Conservation (phyloP, 2,797 vertebrate species). For the Urophycis tenuis region DNA sequence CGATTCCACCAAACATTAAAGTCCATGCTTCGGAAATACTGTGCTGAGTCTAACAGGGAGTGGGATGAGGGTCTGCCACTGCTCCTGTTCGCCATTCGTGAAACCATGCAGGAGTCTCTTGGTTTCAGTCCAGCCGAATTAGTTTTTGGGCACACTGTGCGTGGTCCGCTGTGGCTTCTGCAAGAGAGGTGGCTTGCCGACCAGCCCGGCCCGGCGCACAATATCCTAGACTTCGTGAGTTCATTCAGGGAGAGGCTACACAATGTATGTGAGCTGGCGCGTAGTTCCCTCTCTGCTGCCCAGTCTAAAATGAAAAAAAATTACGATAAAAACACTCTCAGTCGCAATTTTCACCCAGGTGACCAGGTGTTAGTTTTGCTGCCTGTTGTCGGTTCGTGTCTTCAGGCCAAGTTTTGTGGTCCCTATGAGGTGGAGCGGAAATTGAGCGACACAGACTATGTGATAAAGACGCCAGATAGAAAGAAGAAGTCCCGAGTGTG, state of each 20-base stretch:
- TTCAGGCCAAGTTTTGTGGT: neutral
- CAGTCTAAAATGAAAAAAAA: slow-evolving; percentile 1
- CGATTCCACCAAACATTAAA: slow-evolving; percentile 5
- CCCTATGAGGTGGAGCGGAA: neutral
- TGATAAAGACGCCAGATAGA: neutral
- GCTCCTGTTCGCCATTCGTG: slow-evolving; percentile 10
- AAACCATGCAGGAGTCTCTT: slow-evolving; percentile 8
- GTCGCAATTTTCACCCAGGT: neutral
- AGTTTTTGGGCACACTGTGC: neutral
- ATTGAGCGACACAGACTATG: slow-evolving; percentile 8
- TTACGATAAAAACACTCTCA: neutral
- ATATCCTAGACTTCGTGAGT: slow-evolving; percentile 3
- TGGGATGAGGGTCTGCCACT: slow-evolving; percentile 23
- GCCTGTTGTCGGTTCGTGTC: neutral
- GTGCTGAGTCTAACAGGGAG: neutral
- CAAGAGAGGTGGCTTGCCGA: neutral
- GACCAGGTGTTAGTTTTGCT: too few species aligned
- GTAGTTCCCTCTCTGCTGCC: neutral
- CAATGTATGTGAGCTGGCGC: neutral
- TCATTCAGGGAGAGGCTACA: neutral
- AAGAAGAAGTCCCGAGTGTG: slow-evolving; percentile 5
- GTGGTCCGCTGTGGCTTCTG: slow-evolving; percentile 6
- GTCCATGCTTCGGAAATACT: slow-evolving; percentile 4
- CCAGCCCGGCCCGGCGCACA: neutral
- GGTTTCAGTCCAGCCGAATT: slow-evolving; percentile 17